A percentile compares a stretch with the other conserved stretches of the same genome.
These are phyloP conservation scores for Sciurus carolinensis DNA, from an alignment of 2,797 vertebrate species.

Conservation along the genomic window DNA sequence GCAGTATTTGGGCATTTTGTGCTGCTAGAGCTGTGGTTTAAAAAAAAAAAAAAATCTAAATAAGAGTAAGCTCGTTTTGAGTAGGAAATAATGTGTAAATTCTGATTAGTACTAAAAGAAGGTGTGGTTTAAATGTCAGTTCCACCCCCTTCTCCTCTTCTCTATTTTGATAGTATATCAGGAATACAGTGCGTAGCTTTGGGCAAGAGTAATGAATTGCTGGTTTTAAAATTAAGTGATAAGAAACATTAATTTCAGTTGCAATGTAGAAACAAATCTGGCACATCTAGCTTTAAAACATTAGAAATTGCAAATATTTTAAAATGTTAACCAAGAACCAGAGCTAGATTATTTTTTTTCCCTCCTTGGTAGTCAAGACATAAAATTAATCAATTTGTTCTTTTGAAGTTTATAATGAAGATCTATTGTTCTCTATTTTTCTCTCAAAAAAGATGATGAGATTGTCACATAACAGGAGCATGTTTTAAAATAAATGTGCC, in stretches of 20 bases:
- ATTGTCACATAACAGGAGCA: neutral
- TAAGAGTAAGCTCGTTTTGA: conserved; percentile 15
- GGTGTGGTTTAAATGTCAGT: conserved; percentile 10
- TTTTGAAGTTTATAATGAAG: conserved; percentile 54
- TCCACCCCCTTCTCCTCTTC: neutral
- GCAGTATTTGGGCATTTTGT: neutral
- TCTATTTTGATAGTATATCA: conserved; percentile 39
- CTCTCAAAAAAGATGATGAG: conserved; percentile 41
- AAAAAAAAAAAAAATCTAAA: neutral
- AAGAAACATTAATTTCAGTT: conserved; percentile 54
- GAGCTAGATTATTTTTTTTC: too few relatives aligned
- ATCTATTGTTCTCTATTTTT: conserved; percentile 52
- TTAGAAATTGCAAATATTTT: conserved; percentile 14
- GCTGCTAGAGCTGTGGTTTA: conserved; percentile 18
- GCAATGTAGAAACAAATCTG: conserved; percentile 57
- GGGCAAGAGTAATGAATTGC: neutral
- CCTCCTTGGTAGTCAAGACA: neutral
- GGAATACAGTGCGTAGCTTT: neutral
- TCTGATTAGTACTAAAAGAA: conserved; percentile 29
- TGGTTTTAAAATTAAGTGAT: conserved; percentile 56
- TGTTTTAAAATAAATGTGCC: conserved; percentile 11
- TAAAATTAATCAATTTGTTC: conserved; percentile 48
- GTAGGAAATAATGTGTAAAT: neutral
- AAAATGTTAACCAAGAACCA: too few relatives aligned
- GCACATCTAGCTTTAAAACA: conserved; percentile 40